These are phyloP conservation scores for Enteromius radiatus DNA, from an alignment of 2,797 vertebrate genomes.

Conservation along the genomic window DNA sequence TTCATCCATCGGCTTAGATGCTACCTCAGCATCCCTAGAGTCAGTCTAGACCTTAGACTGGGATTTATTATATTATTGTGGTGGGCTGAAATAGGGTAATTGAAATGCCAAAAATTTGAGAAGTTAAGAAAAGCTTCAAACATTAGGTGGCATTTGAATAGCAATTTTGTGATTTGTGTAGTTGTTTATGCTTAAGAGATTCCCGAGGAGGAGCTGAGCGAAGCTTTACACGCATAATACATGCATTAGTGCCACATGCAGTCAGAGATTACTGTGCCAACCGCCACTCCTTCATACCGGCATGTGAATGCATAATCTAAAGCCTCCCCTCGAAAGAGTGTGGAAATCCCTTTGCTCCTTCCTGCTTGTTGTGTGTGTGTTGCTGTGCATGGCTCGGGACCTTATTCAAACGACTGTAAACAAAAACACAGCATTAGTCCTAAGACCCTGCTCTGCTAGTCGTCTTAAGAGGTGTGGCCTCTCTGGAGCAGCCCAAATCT, in stretches of 20 bases:
- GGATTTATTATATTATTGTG: not conserved
- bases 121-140: not conserved
- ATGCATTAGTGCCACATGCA: constrained; percentile 43
- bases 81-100: not conserved
- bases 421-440: constrained; percentile 47
- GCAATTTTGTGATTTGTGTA: constrained; percentile 17
- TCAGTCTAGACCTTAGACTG: constrained; percentile 34
- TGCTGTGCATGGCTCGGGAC: constrained; percentile 7
- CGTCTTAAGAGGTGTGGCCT: constrained; percentile 53
- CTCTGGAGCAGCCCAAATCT: constrained; percentile 55
- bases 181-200: constrained; percentile 15
- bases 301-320: constrained; percentile 21
- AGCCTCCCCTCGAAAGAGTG: constrained; percentile 14
- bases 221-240: constrained; percentile 22
- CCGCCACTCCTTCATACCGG: not conserved
- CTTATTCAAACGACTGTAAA: constrained; percentile 49
- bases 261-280: constrained; percentile 25
- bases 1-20: constrained; percentile 24
- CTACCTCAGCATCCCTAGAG: constrained; percentile 35
- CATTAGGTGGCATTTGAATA: not conserved
- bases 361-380: not conserved
- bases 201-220: constrained; percentile 19
- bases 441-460: constrained; percentile 46
- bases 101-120: not conserved
- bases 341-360: constrained; percentile 29